Conservation (phyloP, 2,113 vertebrate species). For the Lepus americanus region DNA sequence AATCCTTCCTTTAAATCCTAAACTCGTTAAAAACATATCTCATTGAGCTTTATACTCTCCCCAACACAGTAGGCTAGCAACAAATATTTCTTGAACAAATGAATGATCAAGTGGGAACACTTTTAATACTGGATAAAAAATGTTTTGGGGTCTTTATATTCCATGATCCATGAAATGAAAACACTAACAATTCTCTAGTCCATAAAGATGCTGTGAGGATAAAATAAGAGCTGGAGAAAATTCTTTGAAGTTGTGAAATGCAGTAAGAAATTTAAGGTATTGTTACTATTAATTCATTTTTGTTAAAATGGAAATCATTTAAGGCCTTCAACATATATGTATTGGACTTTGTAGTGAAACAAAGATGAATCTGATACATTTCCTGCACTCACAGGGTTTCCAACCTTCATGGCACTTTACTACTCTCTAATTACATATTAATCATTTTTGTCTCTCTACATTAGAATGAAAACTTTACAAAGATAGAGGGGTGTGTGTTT, state of each 20-base stretch:
- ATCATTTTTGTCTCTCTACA: constrained; percentile 29
- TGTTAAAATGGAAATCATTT: constrained; percentile 31
- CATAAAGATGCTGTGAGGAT: constrained; percentile 8
- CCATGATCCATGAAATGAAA: constrained; percentile 10
- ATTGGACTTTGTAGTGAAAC: neutral
- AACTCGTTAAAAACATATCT: neutral
- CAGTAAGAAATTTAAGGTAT: neutral
- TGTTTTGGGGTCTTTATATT: neutral
- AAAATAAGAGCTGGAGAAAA: neutral
- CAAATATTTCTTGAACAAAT: constrained; percentile 44
- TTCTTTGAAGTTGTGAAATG: constrained; percentile 29
- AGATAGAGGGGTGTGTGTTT: neutral
- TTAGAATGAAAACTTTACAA: neutral
- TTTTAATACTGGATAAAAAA: neutral
- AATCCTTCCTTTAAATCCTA: neutral
- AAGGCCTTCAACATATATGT: neutral
- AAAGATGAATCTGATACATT: constrained; percentile 7
- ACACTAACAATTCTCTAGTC: neutral
- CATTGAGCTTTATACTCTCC: neutral
- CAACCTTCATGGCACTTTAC: neutral
- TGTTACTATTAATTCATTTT: constrained; percentile 1
- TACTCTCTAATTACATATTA: neutral
- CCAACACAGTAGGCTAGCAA: neutral
- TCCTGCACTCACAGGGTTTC: neutral
- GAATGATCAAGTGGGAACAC: neutral